phyloP scores from a whole-genome alignment of 2,888 invertebrate species.

The Caenorhabditis sp. region DNA sequence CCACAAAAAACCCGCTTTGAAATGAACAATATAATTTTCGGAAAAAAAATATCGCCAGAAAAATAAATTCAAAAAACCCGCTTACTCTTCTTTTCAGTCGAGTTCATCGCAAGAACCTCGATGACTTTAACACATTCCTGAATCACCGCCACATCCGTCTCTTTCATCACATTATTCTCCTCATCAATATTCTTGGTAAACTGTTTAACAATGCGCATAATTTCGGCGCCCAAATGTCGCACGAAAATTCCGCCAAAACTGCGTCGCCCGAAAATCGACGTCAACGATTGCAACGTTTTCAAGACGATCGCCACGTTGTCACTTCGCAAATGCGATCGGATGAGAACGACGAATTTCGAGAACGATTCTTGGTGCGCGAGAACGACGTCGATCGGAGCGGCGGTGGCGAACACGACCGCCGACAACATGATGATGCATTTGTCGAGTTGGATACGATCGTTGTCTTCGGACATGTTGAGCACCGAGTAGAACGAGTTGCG shows the following conservation, averaged over 20 bases:
- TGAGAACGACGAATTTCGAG: conserved; percentile 33
- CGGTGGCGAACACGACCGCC: conserved; percentile 85
- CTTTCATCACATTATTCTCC: conserved; percentile 71
- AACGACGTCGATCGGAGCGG: conserved; percentile 77
- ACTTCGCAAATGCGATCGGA: conserved; percentile 41
- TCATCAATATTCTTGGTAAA: conserved; percentile 12
- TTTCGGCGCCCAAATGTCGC: conserved; percentile 33
- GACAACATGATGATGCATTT: conserved; percentile 86
- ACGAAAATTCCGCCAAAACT: conserved; percentile 75
- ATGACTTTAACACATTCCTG: conserved; percentile 81
- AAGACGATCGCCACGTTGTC: conserved; percentile 74
- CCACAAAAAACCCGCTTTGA: too few species aligned
- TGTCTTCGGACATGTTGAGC: conserved; percentile 80
- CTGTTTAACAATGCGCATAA: conserved; percentile 29
- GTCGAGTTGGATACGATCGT: conserved; percentile 74
- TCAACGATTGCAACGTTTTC: conserved; percentile 82
- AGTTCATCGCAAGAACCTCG: conserved; percentile 81
- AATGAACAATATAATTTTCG: too few species aligned
- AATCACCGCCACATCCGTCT: conserved; percentile 79
- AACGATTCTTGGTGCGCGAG: conserved; percentile 47
- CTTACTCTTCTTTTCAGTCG: conserved; percentile 77
- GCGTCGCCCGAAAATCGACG: conserved; percentile 81
- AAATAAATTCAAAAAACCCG: conserved; percentile 71
- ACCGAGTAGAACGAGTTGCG: conserved; percentile 89
- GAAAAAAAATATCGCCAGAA: not conserved